Evolutionary conservation across 2,888 invertebrate genomes (phyloP), one percentile per base, ranked within the genome.

Genomic region (Watsonalla binaria): DNA sequence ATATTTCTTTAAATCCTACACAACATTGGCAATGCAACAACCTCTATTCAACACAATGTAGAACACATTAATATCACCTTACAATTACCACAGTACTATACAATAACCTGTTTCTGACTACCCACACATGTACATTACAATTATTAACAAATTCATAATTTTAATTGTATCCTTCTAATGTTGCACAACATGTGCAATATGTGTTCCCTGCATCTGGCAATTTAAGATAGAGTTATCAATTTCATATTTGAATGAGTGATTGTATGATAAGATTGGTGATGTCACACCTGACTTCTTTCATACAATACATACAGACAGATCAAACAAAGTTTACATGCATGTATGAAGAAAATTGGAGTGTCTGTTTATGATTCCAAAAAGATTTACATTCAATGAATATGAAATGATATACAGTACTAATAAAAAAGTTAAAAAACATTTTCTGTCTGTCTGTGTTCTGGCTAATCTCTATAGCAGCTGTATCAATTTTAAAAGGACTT

Each of bases 221-320:
- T 24, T 24, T 24, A 24, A 24, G 24, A 24, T 47, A 33, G n/a
- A 33, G 24, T 47, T 47, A 7, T 47, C 34, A 34, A 48, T 49
- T 49, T 39, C 8, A 15, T 49, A 49, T 37, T 39, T 49, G 14
- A 37, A 42, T 42, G 47, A 47, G 49, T 48, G 48, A 48, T 49
- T 49, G 49, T 39, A 37, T 37, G 49, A 47, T 47, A 47, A 11
- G 47, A 14, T n/a, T 33, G 2, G 33, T 47, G 47, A 47, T 34
- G 47, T 47, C 47, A 47, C n/a, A 8, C 11, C 47, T 33, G 4
- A 4, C 33, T 9, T 4, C 24, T 24, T 24, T 24, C 24, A 24
- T 24, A 24, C 24, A 24, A 1, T 24, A 24, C 24, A 24, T 24
- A 24, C 24, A 24, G 1, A 24, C 24, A 24, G 24, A 24, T 24